Conservation (phyloP, 2,888 invertebrate genomes). For the Lithophane socia region DNA sequence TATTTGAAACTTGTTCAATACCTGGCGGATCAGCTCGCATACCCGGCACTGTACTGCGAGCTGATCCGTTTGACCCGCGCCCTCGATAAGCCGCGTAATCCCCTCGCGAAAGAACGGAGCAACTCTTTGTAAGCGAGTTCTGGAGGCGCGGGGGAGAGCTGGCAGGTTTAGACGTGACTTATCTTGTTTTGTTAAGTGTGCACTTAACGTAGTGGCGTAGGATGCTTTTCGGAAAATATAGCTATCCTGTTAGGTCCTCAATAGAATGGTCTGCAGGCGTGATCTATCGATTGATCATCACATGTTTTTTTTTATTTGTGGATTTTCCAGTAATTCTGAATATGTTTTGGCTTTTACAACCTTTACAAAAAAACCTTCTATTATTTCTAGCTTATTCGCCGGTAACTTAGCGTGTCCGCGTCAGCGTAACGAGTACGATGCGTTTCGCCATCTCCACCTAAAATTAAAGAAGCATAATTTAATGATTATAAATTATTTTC, state of each 20-base stretch:
- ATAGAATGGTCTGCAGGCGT: not conserved
- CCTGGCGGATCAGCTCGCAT: constrained; percentile 11
- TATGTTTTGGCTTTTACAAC: not conserved
- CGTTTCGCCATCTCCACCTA: not conserved
- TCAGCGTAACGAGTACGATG: not conserved
- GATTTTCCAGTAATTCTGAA: not conserved
- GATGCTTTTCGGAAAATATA: too few species aligned
- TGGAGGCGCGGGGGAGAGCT: not conserved
- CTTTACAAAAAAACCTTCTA: not conserved
- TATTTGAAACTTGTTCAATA: constrained; percentile 1
- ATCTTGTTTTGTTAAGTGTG: constrained; percentile 37
- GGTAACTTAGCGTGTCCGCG: not conserved
- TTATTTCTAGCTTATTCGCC: too few species aligned
- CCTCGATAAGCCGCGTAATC: constrained; percentile 50
- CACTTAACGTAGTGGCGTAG: constrained; percentile 12
- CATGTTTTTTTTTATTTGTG: not conserved
- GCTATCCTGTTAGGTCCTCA: not conserved
- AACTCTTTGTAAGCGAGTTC: constrained; percentile 28
- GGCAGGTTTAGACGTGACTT: constrained; percentile 41
- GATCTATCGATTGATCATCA: not conserved
- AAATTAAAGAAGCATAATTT: not conserved
- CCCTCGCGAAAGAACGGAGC: constrained; percentile 15
- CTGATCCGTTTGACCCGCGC: constrained; percentile 26
- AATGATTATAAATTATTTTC: not conserved
- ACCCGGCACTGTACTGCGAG: constrained; percentile 1